Percentiles rank a stretch among this genome's conserved stretches.
Evolutionary conservation across 2,797 vertebrate species (phyloP).

Genomic region (Labeo calbasu): DNA sequence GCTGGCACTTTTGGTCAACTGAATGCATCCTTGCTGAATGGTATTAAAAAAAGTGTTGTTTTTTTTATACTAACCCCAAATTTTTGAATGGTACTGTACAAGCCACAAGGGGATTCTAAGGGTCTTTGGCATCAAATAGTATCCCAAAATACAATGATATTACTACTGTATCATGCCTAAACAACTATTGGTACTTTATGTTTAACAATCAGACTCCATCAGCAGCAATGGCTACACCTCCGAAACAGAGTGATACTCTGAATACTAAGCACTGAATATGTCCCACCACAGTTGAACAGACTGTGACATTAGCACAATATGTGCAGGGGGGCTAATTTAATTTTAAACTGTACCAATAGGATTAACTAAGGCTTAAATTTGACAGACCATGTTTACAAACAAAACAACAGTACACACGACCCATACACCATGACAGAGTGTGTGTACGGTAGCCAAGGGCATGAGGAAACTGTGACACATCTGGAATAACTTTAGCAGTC

Average conservation of each 20-base stretch:
- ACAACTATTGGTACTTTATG: not conserved
- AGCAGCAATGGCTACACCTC: not conserved
- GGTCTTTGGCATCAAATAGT: not conserved
- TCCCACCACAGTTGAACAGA: not conserved
- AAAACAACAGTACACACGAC: not conserved
- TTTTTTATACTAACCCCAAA: not conserved
- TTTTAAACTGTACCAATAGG: not conserved
- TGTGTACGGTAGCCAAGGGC: not conserved
- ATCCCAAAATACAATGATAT: not conserved
- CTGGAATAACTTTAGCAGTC: slow-evolving; percentile 8
- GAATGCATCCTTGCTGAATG: not conserved
- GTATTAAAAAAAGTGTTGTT: not conserved
- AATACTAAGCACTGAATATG: not conserved
- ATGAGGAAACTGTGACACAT: slow-evolving; percentile 22
- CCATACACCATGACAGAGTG: not conserved
- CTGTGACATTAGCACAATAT: not conserved
- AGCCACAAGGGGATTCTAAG: not conserved
- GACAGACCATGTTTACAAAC: slow-evolving; percentile 21
- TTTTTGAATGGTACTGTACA: not conserved
- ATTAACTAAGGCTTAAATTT: slow-evolving; percentile 12
- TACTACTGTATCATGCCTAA: not conserved
- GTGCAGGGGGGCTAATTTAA: not conserved
- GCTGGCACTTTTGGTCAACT: not conserved
- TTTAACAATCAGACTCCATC: not conserved
- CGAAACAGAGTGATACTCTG: not conserved